Evolutionary conservation across 2,113 vertebrate species (phyloP), one percentile per base, ranked within the genome.

Genomic region (Sander vitreus): DNA sequence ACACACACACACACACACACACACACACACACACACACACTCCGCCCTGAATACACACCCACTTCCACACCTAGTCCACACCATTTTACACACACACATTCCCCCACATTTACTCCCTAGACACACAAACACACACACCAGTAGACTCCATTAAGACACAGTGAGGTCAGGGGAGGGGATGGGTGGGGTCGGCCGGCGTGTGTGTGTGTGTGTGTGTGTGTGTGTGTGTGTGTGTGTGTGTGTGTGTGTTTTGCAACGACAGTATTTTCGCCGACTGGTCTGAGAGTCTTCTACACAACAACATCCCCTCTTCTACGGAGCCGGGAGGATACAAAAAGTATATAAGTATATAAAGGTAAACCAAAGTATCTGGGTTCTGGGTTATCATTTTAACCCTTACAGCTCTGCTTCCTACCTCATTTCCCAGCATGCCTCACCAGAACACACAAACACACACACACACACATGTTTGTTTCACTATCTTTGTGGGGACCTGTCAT

Each of bases 91-190:
- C 13, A 72, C 54, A 82, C 66, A 71, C 86, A 79, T 43, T 57
- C 78, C 58, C 82, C 30, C 25, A 75, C 71, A 85, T 30, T 21
- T 23, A 50, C 45, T 54, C 68, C 18, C 48, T 47, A 81, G 54
- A 69, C 79, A 73, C 55, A 73, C 63, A 60, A 14, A 53, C 60
- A 78, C 39, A 86, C 43, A 82, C 73, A 71, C 43, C 43, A 67
- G 73, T n/a, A 25, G 16, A 23, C 39, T 73, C 68, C 54, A 83
- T 75, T 57, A 85, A 70, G 64, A 80, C 71, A 51, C n/a, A 33
- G 62, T 11, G 53, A 47, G 77, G 83, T 76, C 66, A 58, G 80
- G 53, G 69, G 68, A 10, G 53, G 23, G 18, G 36, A 36, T 36
- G 36, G 36, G 39, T 5, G 55, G 36, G n/a, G 69, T 19, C 3